phyloP scores from a whole-genome alignment of 2,113 vertebrate species.

The Ammodramus savannarum region DNA sequence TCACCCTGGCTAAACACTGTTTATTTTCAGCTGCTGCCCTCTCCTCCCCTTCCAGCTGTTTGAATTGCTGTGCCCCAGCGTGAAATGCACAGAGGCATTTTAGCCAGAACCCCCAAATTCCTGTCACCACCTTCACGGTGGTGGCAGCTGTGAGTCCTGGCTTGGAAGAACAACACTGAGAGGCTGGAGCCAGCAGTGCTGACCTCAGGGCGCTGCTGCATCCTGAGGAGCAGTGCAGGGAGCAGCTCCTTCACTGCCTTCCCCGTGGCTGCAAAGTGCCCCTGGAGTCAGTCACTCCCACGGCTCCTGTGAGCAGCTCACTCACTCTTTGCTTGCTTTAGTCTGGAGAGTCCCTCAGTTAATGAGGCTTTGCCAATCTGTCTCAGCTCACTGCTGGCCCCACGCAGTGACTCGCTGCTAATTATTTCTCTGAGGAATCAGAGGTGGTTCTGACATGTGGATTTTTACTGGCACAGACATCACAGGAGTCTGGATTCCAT shows the following conservation, averaged over 20 bases:
- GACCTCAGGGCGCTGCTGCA: not conserved
- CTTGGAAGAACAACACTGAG: not conserved
- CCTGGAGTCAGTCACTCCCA: fast-evolving
- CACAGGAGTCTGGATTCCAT: not conserved
- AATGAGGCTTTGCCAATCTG: not conserved
- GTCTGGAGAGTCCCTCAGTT: not conserved
- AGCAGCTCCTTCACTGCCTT: not conserved
- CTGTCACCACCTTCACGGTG: not conserved
- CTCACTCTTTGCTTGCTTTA: not conserved
- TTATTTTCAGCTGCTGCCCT: conserved; percentile 37
- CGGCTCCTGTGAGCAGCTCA: not conserved
- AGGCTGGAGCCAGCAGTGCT: not conserved
- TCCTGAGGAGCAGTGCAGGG: not conserved
- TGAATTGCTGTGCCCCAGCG: not conserved
- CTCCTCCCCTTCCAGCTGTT: conserved; percentile 33
- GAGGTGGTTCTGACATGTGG: not conserved
- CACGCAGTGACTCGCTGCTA: not conserved
- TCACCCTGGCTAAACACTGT: not conserved
- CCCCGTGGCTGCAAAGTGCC: not conserved
- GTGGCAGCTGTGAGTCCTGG: conserved; percentile 26
- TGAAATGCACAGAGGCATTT: not conserved
- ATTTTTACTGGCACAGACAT: not conserved
- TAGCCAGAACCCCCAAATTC: not conserved
- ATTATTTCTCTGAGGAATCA: not conserved
- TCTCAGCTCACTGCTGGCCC: not conserved